These are phyloP conservation scores for Drosophila colorata DNA, from an alignment of 2,888 invertebrate species.

Conservation along the genomic window DNA sequence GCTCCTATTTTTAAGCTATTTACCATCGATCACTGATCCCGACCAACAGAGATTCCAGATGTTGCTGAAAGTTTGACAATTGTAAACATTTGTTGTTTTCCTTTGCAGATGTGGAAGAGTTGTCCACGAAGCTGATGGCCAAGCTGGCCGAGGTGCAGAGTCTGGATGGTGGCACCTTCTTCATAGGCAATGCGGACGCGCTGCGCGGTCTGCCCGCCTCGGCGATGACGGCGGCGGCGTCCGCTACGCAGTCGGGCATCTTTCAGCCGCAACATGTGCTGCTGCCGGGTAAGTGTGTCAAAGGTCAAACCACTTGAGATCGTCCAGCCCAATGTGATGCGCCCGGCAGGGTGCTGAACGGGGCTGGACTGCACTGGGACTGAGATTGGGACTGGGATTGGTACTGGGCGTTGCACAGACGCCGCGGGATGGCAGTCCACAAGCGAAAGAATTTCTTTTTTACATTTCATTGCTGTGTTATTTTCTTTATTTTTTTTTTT, in stretches of 20 bases:
- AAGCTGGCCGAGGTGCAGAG: slow-evolving; percentile 85
- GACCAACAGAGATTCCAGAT: slow-evolving; percentile 36
- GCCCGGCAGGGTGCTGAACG: slow-evolving; percentile 26
- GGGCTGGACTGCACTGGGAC: not conserved
- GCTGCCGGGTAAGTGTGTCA: slow-evolving; percentile 83
- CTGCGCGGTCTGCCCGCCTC: slow-evolving; percentile 79
- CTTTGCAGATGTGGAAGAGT: slow-evolving; percentile 85
- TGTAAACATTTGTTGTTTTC: slow-evolving; percentile 14
- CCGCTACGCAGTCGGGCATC: slow-evolving; percentile 65
- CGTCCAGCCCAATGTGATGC: slow-evolving; percentile 22
- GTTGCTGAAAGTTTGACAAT: slow-evolving; percentile 25
- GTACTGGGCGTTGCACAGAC: not conserved
- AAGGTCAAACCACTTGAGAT: slow-evolving; percentile 48
- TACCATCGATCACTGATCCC: too few relatives aligned
- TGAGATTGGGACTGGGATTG: not conserved
- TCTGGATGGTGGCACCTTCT: slow-evolving; percentile 85
- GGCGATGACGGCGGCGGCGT: slow-evolving; percentile 54
- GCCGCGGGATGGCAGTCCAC: slow-evolving; percentile 32
- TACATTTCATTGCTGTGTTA: slow-evolving; percentile 1
- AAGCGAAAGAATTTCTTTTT: slow-evolving; percentile 38
- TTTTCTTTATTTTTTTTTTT: slow-evolving; percentile 1
- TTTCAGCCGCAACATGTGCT: slow-evolving; percentile 84
- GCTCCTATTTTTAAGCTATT: not conserved
- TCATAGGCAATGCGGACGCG: slow-evolving; percentile 85
- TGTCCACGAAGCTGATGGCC: slow-evolving; percentile 85